These are phyloP conservation scores for Lycocorax pyrrhopterus DNA, from an alignment of 2,113 vertebrate species.

Conservation along the genomic window DNA sequence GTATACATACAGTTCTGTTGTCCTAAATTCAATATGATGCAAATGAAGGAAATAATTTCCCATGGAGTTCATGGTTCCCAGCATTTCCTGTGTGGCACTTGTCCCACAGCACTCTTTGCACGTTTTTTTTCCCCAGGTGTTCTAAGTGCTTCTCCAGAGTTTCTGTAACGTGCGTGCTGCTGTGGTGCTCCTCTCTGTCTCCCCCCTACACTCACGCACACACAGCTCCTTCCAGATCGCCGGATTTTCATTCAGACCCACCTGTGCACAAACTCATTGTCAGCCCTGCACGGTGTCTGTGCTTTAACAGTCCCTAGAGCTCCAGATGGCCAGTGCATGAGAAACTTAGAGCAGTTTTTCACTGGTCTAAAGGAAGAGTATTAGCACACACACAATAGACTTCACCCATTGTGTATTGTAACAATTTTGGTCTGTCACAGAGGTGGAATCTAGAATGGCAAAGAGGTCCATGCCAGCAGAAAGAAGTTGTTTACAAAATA, in stretches of 20 bases:
- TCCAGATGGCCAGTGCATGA: background rate
- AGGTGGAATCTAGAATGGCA: background rate
- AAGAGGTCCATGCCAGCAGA: background rate
- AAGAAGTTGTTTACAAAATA: background rate
- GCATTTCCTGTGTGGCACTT: background rate
- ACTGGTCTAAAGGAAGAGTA: background rate
- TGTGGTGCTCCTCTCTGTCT: background rate
- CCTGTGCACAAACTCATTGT: background rate
- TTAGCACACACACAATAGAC: background rate
- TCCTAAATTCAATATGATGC: slow-evolving; percentile 12
- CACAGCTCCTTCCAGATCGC: background rate
- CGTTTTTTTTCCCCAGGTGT: background rate
- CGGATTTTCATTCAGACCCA: background rate
- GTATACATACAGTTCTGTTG: slow-evolving; percentile 31
- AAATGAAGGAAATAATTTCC: background rate
- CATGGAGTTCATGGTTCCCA: background rate
- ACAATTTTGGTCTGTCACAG: background rate
- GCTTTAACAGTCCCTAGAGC: background rate
- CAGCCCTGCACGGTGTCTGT: background rate
- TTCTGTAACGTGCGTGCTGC: background rate
- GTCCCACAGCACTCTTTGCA: background rate
- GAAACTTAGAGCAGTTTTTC: background rate
- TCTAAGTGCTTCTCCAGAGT: background rate
- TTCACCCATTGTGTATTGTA: background rate
- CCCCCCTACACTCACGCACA: background rate